These are phyloP conservation scores for Ctenoplectra terminalis DNA, from an alignment of 1,140 invertebrate species.

Conservation along the genomic window DNA sequence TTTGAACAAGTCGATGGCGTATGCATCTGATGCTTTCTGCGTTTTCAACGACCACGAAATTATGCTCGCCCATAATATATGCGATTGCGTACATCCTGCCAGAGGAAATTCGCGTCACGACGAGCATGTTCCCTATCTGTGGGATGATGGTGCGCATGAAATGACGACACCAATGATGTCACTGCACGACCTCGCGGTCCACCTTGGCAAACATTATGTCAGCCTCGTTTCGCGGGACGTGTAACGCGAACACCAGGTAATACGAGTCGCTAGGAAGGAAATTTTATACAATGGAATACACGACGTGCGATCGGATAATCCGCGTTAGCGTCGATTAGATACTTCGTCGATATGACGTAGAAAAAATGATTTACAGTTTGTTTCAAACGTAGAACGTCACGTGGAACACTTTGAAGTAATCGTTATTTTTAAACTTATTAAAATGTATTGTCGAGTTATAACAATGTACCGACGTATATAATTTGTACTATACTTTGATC, in stretches of 20 bases:
- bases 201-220: constrained; percentile 76
- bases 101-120: constrained; percentile 9
- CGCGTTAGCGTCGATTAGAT: not conserved
- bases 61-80: not conserved
- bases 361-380: too few species aligned
- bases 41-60: not conserved
- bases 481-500: not conserved
- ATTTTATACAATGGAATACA: constrained; percentile 10
- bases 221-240: constrained; percentile 43
- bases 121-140: too few species aligned
- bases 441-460: not conserved
- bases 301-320: not conserved
- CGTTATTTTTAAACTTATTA: too few species aligned
- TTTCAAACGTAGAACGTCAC: not conserved
- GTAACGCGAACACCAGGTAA: constrained; percentile 7
- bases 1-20: not conserved
- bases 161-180: constrained; percentile 73
- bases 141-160: not conserved
- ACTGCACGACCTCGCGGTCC: constrained; percentile 70
- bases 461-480: too few species aligned
- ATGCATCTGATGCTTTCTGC: not conserved
- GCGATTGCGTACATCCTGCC: not conserved
- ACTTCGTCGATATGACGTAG: not conserved
- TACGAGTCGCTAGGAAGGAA: constrained; percentile 24
- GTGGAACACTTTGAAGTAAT: too few species aligned